Conservation (phyloP, 2,797 vertebrate genomes). For the Mycteria americana region DNA sequence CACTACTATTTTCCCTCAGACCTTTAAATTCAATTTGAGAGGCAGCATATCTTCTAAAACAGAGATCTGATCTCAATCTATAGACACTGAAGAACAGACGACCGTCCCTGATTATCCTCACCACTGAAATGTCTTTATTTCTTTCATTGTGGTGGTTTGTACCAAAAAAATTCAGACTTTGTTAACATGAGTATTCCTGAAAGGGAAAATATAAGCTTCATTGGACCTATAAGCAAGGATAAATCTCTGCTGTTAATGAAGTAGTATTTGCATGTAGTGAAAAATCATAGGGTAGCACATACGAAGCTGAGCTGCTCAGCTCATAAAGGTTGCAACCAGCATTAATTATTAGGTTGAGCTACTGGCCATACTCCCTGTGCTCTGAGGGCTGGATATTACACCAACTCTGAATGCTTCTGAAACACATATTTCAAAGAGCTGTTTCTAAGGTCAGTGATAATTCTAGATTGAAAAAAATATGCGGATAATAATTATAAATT, state of each 20-base stretch:
- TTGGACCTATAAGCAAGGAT: neutral
- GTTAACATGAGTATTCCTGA: neutral
- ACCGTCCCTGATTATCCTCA: neutral
- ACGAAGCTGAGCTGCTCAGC: neutral
- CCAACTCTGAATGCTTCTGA: neutral
- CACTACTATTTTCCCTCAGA: neutral
- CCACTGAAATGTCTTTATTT: neutral
- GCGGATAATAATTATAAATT: neutral
- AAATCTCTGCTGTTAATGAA: neutral
- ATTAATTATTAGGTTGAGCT: neutral
- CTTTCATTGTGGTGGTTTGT: neutral
- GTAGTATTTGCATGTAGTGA: neutral
- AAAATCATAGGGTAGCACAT: neutral
- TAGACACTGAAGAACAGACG: neutral
- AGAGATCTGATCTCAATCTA: neutral
- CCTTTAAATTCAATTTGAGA: neutral
- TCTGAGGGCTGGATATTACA: neutral
- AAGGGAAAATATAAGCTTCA: neutral
- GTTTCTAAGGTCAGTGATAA: neutral
- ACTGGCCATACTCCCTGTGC: neutral
- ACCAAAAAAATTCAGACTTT: neutral
- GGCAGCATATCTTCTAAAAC: neutral
- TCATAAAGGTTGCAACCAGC: neutral
- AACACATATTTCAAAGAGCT: neutral
- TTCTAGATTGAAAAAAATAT: neutral